Evolutionary conservation across 2,888 invertebrate genomes (phyloP), one percentile per base, ranked within the genome.

Genomic region (Ypsolopha sequella): DNA sequence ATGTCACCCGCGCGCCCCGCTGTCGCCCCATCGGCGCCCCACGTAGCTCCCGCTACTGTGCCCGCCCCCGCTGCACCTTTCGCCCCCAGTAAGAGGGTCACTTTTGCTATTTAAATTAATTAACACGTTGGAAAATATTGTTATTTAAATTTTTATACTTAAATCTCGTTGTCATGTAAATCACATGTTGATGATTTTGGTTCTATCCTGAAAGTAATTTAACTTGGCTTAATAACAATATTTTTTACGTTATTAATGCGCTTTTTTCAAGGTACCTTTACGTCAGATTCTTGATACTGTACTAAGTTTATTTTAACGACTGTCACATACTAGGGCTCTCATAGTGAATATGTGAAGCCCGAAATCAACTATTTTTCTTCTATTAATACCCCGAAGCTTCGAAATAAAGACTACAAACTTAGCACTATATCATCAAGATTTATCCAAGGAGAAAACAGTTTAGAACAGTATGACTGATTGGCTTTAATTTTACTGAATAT

Each of bases 31-130:
- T 60, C 66, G 7, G 59, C 68, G 0, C 59, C 68, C 14, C 57
- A 56, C 0, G 54, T 55, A 6, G 54, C 55, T 45, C 51, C 56
- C 33, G 46, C 55, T 10, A 33, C 33, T 35, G 41, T 39, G 41
- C 36, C 52, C 9, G 50, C 47, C n/a, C 51, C 61, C 10, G 65
- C 63, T 7, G 63, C 76, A 48, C 76, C 79, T 6, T 80, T 73
- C 56, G 76, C 84, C 54, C 82, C 86, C 62, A 87, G 87, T 87
- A 87, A 87, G 85, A 70, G 81, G 74, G 87, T 87, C 57, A 85
- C 87, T 58, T 87, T 87, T 77, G 86, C 84, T 61, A 63, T 84
- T 49, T 86, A 78, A 64, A 34, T 9, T 41, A 50, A 48, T n/a
- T 33, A 33, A 35, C 45, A 33, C 35, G 14, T 9, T 45, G 24